phyloP scores from a whole-genome alignment of 2,113 vertebrate genomes.

The Chlamydotis undulata region DNA sequence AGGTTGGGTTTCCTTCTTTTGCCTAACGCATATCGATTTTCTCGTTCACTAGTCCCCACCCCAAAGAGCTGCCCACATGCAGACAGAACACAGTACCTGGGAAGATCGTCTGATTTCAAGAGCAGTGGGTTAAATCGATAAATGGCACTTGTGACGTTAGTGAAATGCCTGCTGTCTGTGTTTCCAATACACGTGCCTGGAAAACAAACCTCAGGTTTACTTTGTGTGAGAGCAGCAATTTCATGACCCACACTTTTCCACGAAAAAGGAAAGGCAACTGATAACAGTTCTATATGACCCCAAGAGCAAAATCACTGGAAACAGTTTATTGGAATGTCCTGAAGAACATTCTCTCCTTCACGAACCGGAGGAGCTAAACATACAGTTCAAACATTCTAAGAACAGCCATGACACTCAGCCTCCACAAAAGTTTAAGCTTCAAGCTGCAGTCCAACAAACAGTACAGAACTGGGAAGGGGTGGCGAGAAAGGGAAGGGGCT shows the following conservation, averaged over 20 bases:
- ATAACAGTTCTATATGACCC: not conserved
- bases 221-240: not conserved
- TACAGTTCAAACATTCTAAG: not conserved
- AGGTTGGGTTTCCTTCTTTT: not conserved
- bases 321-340: not conserved
- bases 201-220: not conserved
- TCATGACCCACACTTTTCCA: not conserved
- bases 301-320: not conserved
- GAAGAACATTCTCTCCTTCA: not conserved
- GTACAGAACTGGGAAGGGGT: not conserved
- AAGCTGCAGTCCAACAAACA: not conserved
- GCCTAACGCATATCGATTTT: not conserved
- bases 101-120: slow-evolving; percentile 74
- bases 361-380: not conserved
- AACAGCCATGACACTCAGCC: not conserved
- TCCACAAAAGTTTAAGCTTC: not conserved
- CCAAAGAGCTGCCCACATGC: not conserved
- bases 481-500: not conserved
- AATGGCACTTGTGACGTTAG: slow-evolving; percentile 79
- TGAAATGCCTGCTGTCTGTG: slow-evolving; percentile 92
- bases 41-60: not conserved
- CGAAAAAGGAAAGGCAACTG: not conserved
- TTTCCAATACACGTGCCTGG: slow-evolving; percentile 86
- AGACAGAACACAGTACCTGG: slow-evolving; percentile 72
- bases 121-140: slow-evolving; percentile 85